A percentile compares a stretch with the other conserved stretches of the same genome.
These are phyloP conservation scores for Chrysodeixis includens DNA, from an alignment of 2,888 invertebrate genomes.

Conservation along the genomic window DNA sequence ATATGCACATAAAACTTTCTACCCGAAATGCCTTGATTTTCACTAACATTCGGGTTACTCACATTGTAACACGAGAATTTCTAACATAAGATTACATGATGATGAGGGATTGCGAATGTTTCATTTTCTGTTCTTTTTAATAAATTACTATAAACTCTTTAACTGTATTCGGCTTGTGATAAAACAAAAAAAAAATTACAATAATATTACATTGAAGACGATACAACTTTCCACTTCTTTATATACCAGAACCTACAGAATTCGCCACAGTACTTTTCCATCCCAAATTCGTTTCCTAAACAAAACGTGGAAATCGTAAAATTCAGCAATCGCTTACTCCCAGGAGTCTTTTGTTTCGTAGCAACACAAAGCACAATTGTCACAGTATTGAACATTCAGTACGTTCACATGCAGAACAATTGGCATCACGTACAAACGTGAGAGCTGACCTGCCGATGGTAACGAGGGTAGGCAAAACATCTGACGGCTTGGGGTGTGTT, in stretches of 20 bases:
- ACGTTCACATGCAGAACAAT: slow-evolving; percentile 28
- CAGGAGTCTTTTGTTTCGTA: slow-evolving; percentile 34
- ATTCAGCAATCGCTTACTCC: slow-evolving; percentile 19
- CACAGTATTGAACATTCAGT: slow-evolving; percentile 19
- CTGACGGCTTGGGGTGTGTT: not conserved
- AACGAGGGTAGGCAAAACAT: not conserved
- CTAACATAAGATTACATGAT: no score
- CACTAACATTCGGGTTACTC: no score
- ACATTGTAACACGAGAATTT: no score
- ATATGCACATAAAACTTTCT: no score
- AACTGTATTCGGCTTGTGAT: no score
- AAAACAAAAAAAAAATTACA: no score
- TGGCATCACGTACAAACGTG: slow-evolving; percentile 7
- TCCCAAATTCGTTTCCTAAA: not conserved
- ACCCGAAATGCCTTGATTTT: no score
- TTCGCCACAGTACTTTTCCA: not conserved
- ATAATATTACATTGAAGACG: not conserved
- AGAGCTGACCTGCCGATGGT: not conserved
- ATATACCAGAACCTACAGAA: no score
- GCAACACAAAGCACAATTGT: slow-evolving; percentile 30
- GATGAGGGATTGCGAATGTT: no score
- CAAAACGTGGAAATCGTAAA: not conserved
- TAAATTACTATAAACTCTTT: no score
- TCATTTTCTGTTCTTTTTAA: no score
- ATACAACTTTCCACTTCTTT: not conserved